A percentile compares a stretch with the other conserved stretches of the same genome.
Conservation (phyloP, 2,797 vertebrate species). For the Coreius guichenoti region DNA sequence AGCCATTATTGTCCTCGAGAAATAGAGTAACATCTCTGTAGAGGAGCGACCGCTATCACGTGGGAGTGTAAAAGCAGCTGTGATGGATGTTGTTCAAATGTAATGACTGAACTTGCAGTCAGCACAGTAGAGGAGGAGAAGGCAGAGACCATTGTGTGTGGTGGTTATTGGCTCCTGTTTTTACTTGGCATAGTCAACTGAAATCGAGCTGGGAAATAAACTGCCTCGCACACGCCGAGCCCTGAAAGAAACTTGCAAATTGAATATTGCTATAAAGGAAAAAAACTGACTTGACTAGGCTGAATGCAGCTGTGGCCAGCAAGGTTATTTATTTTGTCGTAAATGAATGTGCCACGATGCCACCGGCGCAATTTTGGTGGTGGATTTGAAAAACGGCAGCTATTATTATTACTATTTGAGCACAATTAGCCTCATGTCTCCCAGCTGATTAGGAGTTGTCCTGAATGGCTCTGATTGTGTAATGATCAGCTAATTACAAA, state of each 20-base stretch:
- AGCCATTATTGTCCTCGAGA: slow-evolving; percentile 54
- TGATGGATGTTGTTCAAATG: slow-evolving; percentile 53
- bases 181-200: slow-evolving; percentile 54
- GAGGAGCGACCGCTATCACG: slow-evolving; percentile 28
- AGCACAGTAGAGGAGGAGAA: slow-evolving; percentile 32
- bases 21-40: slow-evolving; percentile 51
- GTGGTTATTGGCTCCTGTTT: slow-evolving; percentile 50
- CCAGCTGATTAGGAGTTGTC: slow-evolving; percentile 35
- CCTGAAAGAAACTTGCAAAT: slow-evolving; percentile 49
- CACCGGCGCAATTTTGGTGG: slow-evolving; percentile 30
- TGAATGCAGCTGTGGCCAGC: slow-evolving; percentile 19
- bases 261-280: slow-evolving; percentile 37
- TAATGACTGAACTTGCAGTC: slow-evolving; percentile 58
- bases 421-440: slow-evolving; percentile 37
- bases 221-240: slow-evolving; percentile 26
- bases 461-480: slow-evolving; percentile 54
- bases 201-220: slow-evolving; percentile 52
- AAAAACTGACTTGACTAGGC: slow-evolving; percentile 9
- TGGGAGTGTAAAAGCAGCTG: slow-evolving; percentile 46
- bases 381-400: slow-evolving; percentile 31
- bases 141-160: slow-evolving; percentile 49
- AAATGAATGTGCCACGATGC: slow-evolving; percentile 26
- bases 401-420: slow-evolving; percentile 37
- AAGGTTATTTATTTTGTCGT: slow-evolving; percentile 4
- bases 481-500: slow-evolving; percentile 59